phyloP scores from a whole-genome alignment of 2,113 vertebrate species.

The Spilogale gracilis region DNA sequence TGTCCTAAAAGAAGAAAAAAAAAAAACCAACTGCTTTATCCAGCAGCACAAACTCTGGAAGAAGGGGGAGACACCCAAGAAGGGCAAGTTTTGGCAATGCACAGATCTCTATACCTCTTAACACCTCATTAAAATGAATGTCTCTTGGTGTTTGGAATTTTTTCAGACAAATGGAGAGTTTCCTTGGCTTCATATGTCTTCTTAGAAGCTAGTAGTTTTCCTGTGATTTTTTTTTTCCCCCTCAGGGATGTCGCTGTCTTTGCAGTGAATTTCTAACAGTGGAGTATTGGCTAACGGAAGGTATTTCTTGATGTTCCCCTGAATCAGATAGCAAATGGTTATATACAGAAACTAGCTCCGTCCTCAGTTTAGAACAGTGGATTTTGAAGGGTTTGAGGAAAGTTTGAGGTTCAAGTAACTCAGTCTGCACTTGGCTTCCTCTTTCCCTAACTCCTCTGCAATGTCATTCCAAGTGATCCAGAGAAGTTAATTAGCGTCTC shows the following conservation, averaged over 20 bases:
- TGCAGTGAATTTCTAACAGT: conserved; percentile 39
- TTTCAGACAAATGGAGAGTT: conserved; percentile 30
- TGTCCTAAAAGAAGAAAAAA: neutral
- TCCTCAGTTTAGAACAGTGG: neutral
- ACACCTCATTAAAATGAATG: neutral
- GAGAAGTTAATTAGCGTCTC: neutral
- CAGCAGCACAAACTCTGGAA: neutral
- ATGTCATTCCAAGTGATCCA: neutral
- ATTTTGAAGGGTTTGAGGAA: neutral
- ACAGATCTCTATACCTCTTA: neutral
- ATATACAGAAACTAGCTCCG: neutral
- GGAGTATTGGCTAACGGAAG: conserved; percentile 14
- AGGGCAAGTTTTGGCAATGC: neutral
- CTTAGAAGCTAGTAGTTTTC: neutral
- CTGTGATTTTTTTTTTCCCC: neutral
- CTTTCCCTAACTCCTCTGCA: neutral
- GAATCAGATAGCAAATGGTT: conserved; percentile 25
- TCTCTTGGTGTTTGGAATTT: neutral
- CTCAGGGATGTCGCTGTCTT: neutral
- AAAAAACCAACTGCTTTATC: neutral
- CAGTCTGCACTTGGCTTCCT: neutral
- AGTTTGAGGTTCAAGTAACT: neutral
- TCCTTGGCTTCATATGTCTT: neutral
- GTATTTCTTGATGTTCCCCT: conserved; percentile 5
- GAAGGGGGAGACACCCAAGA: neutral